A percentile compares a stretch with the other conserved stretches of the same genome.
Conservation (phyloP, 1,140 invertebrate genomes). For the Drosophila kepulauana region DNA sequence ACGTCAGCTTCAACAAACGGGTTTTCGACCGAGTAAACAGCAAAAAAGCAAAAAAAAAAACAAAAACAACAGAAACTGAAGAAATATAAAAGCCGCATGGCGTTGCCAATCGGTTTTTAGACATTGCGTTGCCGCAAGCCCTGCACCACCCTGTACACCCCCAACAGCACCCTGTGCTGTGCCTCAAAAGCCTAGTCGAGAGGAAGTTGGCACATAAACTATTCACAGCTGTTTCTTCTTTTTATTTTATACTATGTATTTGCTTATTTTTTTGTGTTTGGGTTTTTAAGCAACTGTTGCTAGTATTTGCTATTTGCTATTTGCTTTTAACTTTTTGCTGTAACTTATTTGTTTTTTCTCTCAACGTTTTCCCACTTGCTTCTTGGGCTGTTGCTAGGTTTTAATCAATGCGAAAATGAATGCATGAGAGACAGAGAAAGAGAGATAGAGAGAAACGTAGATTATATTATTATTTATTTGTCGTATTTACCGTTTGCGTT, state of each 20-base stretch:
- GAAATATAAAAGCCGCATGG: conserved; percentile 32
- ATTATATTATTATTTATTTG: conserved; percentile 50
- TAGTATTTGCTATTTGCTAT: conserved; percentile 5
- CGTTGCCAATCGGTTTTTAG: conserved; percentile 46
- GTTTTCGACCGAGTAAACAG: conserved; percentile 59
- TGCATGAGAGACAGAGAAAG: not conserved
- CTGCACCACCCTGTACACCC: conserved; percentile 10
- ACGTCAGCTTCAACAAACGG: conserved; percentile 63
- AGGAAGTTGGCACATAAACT: conserved; percentile 25
- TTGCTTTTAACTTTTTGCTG: conserved; percentile 22
- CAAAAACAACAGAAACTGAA: conserved; percentile 13
- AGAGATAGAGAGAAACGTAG: conserved; percentile 12
- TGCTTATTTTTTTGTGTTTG: conserved; percentile 13
- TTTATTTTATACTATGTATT: not conserved
- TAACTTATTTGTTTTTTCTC: conserved; percentile 22
- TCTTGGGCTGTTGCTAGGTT: conserved; percentile 25
- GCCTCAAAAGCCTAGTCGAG: not conserved
- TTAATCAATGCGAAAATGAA: conserved; percentile 58
- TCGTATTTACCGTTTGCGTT: conserved; percentile 31
- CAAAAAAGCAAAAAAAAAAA: conserved; percentile 10
- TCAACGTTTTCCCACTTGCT: conserved; percentile 28
- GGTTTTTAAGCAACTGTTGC: conserved; percentile 31
- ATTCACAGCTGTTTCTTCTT: conserved; percentile 35
- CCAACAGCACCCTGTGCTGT: not conserved
- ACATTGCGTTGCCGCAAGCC: conserved; percentile 7